Percentiles rank a stretch among this genome's conserved stretches.
These are phyloP conservation scores for Elysia crispata DNA, from an alignment of 2,888 invertebrate genomes.

Conservation along the genomic window DNA sequence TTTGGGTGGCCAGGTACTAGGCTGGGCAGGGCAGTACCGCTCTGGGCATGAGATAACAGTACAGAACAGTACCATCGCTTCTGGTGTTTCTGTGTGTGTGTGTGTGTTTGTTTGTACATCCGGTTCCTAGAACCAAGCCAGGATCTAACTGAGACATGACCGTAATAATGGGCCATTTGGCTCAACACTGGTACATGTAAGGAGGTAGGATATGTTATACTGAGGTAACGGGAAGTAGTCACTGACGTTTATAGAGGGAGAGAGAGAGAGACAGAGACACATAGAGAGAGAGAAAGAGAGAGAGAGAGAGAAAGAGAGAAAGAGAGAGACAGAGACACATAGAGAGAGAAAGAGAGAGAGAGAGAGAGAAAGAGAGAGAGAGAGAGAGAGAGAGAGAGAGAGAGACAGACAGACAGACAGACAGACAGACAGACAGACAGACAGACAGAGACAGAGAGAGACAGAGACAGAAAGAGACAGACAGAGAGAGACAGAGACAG, in stretches of 20 bases:
- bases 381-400: constrained; percentile 10
- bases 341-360: neutral
- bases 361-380: constrained; percentile 1
- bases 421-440: too few species aligned
- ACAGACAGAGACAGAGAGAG: too few species aligned
- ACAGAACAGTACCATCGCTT: neutral
- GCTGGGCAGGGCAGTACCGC: too few species aligned
- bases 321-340: too few species aligned
- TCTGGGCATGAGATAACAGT: too few species aligned
- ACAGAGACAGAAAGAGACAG: too few species aligned
- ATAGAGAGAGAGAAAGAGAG: neutral
- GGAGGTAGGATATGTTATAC: too few species aligned
- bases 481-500: too few species aligned
- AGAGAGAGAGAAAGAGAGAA: too few species aligned
- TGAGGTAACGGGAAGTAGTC: neutral
- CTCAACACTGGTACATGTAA: too few species aligned
- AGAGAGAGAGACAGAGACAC: constrained; percentile 15
- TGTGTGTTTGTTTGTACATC: neutral
- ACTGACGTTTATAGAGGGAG: neutral
- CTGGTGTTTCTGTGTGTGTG: neutral
- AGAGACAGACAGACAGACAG: too few species aligned
- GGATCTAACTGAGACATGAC: neutral
- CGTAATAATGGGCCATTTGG: neutral
- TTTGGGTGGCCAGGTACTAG: too few species aligned
- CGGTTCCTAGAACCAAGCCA: neutral